phyloP scores from a whole-genome alignment of 1,140 invertebrate species.

The Proales similis region DNA sequence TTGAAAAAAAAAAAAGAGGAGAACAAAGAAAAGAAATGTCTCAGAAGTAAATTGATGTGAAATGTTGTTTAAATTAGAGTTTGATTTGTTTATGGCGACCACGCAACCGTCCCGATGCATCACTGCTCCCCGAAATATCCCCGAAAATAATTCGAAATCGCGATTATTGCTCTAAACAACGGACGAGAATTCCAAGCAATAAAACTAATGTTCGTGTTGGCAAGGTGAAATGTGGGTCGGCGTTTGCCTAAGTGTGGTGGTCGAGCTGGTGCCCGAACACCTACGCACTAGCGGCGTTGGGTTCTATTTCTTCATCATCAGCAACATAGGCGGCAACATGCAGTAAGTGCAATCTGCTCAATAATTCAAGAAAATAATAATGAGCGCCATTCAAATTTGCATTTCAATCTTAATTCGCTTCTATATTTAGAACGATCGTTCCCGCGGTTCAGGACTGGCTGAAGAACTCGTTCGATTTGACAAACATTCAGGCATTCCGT shows the following conservation, averaged over 20 bases:
- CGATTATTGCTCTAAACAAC: no score
- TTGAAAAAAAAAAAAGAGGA: no score
- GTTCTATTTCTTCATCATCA: constrained; percentile 51
- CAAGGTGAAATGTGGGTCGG: constrained; percentile 48
- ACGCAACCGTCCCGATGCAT: no score
- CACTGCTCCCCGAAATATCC: no score
- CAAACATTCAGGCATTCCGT: constrained; percentile 10
- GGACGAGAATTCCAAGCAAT: background rate
- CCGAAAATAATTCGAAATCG: no score
- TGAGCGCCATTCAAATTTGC: constrained; percentile 39
- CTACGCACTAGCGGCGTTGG: constrained; percentile 46
- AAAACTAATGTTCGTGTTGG: background rate
- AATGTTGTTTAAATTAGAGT: no score
- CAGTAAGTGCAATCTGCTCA: constrained; percentile 46
- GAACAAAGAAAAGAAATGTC: no score
- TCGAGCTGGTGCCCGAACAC: constrained; percentile 46
- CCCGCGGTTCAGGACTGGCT: constrained; percentile 9
- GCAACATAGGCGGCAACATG: constrained; percentile 49
- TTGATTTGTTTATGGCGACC: no score
- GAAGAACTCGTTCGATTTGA: constrained; percentile 19
- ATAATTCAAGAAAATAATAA: constrained; percentile 41
- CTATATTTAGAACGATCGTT: constrained; percentile 24
- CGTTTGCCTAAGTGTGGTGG: constrained; percentile 44
- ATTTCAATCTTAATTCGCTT: no score
- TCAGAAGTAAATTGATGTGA: no score